These are phyloP conservation scores for Porites australiensis DNA, from an alignment of 64 coral and sea anemone genomes.

Conservation along the genomic window DNA sequence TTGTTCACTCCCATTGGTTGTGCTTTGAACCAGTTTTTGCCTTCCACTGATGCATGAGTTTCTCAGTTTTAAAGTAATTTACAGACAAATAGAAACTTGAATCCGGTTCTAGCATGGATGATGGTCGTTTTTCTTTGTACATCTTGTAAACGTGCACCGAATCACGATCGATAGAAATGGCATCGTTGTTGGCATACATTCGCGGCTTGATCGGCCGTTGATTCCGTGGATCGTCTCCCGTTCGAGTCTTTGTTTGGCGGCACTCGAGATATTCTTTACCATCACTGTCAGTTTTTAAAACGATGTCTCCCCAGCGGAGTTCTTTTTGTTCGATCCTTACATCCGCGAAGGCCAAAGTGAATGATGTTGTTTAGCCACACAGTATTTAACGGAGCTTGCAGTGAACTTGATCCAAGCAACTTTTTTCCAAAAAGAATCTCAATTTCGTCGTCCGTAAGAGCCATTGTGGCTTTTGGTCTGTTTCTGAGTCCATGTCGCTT, in stretches of 20 bases:
- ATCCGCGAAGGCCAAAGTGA: conserved; percentile 31
- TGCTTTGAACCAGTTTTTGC: too few species aligned
- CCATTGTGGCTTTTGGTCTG: conserved; percentile 40
- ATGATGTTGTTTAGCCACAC: conserved; percentile 4
- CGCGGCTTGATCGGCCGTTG: conserved; percentile 2
- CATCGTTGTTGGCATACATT: conserved; percentile 43
- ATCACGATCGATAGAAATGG: background rate
- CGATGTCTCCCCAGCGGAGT: conserved; percentile 19
- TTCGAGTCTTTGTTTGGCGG: conserved; percentile 59
- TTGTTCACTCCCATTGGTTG: too few species aligned
- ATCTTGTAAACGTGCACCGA: too few species aligned
- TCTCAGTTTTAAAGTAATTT: conserved; percentile 45
- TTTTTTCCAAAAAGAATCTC: conserved; percentile 29
- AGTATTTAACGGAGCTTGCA: conserved; percentile 11
- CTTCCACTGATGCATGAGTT: background rate
- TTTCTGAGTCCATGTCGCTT: conserved; percentile 15
- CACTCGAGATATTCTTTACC: conserved; percentile 62
- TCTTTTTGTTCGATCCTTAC: conserved; percentile 29
- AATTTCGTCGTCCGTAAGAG: conserved; percentile 17
- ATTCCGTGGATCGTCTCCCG: conserved; percentile 33
- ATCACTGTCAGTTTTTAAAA: conserved; percentile 10
- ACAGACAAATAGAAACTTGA: conserved; percentile 34
- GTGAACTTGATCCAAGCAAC: conserved; percentile 20
- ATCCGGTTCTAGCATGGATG: conserved; percentile 18
- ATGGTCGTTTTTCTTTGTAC: conserved; percentile 3